A percentile compares a stretch with the other conserved stretches of the same genome.
Conservation (phyloP, 2,888 invertebrate genomes). For the Myopa testacea region DNA sequence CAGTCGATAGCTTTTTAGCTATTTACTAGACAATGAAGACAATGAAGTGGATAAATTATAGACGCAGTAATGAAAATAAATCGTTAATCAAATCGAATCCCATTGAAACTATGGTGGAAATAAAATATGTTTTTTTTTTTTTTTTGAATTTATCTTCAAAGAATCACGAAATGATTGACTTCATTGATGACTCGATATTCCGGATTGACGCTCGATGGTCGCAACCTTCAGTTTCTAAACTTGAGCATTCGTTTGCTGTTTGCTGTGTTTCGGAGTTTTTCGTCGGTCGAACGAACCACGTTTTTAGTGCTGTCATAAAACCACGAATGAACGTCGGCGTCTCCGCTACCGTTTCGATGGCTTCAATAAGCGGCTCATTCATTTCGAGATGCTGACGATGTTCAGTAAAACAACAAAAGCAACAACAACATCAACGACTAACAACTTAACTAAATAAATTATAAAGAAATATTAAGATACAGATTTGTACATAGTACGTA, state of each 20-base stretch:
- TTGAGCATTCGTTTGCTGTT: background rate
- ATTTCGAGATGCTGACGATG: background rate
- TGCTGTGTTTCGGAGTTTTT: background rate
- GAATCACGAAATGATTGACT: background rate
- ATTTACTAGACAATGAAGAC: no score
- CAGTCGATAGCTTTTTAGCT: no score
- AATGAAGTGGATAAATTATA: no score
- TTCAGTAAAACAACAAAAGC: background rate
- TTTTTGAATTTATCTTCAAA: background rate
- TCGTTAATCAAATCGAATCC: no score
- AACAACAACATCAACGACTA: background rate
- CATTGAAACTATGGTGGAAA: background rate
- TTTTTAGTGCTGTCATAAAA: constrained; percentile 10
- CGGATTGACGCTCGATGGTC: background rate
- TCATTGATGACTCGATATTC: background rate
- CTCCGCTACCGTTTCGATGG: background rate
- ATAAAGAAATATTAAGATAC: background rate
- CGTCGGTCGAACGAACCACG: background rate
- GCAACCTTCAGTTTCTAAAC: background rate
- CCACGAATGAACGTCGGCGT: background rate
- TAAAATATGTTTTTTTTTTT: background rate
- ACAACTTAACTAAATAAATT: background rate
- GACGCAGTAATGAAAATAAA: background rate
- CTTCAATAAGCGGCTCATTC: constrained; percentile 2
- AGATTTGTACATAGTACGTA: background rate